These are phyloP conservation scores for Echinops telfairi DNA, from an alignment of 2,113 vertebrate genomes.

Conservation along the genomic window DNA sequence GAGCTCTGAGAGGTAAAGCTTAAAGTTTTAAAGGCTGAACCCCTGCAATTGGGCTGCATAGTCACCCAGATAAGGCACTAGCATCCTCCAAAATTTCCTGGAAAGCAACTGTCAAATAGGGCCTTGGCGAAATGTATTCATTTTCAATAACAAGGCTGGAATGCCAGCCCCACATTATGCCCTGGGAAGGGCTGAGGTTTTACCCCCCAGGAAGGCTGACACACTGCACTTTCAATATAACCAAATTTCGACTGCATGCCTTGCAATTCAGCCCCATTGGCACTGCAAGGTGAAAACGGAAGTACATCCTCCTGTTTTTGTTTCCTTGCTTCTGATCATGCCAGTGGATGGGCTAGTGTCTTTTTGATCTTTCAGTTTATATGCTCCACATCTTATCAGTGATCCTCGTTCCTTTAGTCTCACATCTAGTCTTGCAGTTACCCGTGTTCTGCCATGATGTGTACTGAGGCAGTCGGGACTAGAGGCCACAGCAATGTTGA, in stretches of 20 bases:
- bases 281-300: no score
- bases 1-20: background rate
- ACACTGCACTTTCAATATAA: background rate
- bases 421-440: background rate
- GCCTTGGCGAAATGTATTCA: background rate
- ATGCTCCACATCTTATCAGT: no score
- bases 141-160: background rate
- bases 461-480: background rate
- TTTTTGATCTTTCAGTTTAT: no score
- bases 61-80: background rate
- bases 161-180: background rate
- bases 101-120: background rate
- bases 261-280: background rate
- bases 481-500: background rate
- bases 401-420: background rate
- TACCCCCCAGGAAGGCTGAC: background rate
- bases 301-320: no score
- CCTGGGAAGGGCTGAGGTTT: background rate
- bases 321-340: no score
- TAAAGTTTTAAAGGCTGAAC: conserved; percentile 10
- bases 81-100: background rate
- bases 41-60: background rate
- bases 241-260: background rate
- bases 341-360: no score
- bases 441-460: background rate